phyloP scores from a whole-genome alignment of 2,797 vertebrate species.

The Gouania willdenowi region DNA sequence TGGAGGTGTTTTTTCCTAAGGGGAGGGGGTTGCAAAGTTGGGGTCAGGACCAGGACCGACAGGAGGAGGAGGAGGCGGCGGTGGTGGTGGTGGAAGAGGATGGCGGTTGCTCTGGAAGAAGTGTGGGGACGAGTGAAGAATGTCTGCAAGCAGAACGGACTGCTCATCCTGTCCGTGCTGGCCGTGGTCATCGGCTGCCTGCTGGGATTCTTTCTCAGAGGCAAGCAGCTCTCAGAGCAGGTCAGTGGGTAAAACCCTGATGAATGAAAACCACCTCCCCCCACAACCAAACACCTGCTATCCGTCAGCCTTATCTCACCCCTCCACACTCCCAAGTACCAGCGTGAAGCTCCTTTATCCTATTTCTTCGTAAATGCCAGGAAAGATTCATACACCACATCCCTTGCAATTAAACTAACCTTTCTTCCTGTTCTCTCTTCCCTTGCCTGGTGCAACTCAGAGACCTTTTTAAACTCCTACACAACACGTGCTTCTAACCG shows the following conservation, averaged over 20 bases:
- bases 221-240: conserved; percentile 90
- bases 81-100: conserved; percentile 57
- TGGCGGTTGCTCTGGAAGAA: conserved; percentile 84
- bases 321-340: not conserved
- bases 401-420: too few species aligned
- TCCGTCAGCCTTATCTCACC: not conserved
- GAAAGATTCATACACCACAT: too few species aligned
- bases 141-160: conserved; percentile 90
- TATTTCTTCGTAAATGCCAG: too few species aligned
- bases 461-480: too few species aligned
- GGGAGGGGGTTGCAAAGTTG: conserved; percentile 26
- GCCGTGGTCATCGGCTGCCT: conserved; percentile 95
- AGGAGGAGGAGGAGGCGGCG: conserved; percentile 31
- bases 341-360: too few species aligned
- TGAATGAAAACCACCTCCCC: conserved; percentile 2
- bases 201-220: conserved; percentile 93
- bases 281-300: not conserved
- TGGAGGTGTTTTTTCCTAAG: conserved; percentile 34
- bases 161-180: conserved; percentile 93
- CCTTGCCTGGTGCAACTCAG: too few species aligned
- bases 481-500: too few species aligned
- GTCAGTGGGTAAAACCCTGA: conserved; percentile 67
- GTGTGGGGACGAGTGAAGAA: conserved; percentile 86
- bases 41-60: conserved; percentile 43
- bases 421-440: too few species aligned